A percentile compares a stretch with the other conserved stretches of the same genome.
phyloP scores from a whole-genome alignment of 1,140 invertebrate genomes.

The Anthonomus grandis region DNA sequence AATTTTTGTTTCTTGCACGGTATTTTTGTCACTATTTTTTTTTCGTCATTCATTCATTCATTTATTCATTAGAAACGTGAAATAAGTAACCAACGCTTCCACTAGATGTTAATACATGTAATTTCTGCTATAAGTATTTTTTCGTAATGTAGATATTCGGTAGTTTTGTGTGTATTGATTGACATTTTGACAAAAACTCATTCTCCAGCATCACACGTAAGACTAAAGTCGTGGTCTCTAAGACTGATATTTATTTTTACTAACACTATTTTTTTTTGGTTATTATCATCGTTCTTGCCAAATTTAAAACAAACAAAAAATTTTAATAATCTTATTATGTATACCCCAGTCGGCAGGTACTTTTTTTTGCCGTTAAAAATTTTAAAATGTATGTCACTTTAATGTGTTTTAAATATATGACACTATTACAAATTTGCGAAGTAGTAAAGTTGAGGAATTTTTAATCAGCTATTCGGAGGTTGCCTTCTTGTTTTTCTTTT shows the following conservation, averaged over 20 bases:
- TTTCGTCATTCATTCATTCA: background rate
- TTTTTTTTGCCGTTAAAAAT: too few species aligned
- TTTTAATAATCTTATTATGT: too few species aligned
- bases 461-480: too few species aligned
- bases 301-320: conserved; percentile 11
- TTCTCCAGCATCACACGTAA: background rate
- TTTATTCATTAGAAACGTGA: background rate
- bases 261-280: background rate
- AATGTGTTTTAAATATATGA: too few species aligned
- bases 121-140: background rate
- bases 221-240: conserved; percentile 14
- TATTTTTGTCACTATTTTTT: background rate
- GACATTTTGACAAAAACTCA: background rate
- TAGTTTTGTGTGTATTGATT: background rate
- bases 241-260: conserved; percentile 23
- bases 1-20: background rate
- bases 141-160: background rate
- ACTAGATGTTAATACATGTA: conserved; percentile 10
- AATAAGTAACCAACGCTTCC: conserved; percentile 20
- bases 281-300: conserved; percentile 1
- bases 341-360: too few species aligned
- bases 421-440: too few species aligned
- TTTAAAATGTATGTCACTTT: too few species aligned
- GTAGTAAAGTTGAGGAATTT: too few species aligned
- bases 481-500: too few species aligned